Percentiles rank a stretch among this genome's conserved stretches.
Evolutionary conservation across 1,140 invertebrate species (phyloP).

Genomic region (Elymnias hypermnestra): DNA sequence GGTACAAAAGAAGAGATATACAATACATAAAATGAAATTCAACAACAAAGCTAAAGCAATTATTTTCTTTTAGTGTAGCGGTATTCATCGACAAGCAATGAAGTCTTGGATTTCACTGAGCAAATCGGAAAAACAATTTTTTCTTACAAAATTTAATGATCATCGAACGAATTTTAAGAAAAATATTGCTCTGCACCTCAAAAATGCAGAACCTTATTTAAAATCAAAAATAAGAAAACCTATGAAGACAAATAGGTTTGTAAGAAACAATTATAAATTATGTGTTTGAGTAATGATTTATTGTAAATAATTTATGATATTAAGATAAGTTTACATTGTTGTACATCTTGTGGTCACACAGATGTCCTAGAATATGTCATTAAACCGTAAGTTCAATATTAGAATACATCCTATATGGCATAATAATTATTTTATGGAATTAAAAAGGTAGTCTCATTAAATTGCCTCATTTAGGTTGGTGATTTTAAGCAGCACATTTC

Average conservation of each 20-base stretch:
- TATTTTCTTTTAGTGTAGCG: conserved; percentile 22
- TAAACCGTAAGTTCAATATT: no score
- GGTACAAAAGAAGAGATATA: conserved; percentile 6
- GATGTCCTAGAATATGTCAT: no score
- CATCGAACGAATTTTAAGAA: conserved; percentile 23
- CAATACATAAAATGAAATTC: neutral
- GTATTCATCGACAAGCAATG: conserved; percentile 30
- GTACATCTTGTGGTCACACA: no score
- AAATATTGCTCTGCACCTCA: conserved; percentile 29
- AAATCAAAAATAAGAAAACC: conserved; percentile 23
- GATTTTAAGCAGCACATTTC: no score
- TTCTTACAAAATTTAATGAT: conserved; percentile 30
- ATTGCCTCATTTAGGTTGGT: no score
- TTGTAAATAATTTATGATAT: no score
- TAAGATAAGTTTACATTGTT: no score
- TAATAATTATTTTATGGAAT: no score
- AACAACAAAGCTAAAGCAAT: neutral
- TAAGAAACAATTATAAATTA: conserved; percentile 3
- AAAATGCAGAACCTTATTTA: conserved; percentile 32
- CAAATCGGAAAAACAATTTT: conserved; percentile 31
- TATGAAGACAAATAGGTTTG: neutral
- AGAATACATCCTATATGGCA: no score
- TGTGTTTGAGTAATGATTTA: neutral
- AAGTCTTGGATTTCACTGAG: conserved; percentile 42
- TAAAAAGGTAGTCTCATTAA: no score